Evolutionary conservation across 1,140 invertebrate genomes (phyloP), one percentile per base, ranked within the genome.

Genomic region (Cherax destructor): DNA sequence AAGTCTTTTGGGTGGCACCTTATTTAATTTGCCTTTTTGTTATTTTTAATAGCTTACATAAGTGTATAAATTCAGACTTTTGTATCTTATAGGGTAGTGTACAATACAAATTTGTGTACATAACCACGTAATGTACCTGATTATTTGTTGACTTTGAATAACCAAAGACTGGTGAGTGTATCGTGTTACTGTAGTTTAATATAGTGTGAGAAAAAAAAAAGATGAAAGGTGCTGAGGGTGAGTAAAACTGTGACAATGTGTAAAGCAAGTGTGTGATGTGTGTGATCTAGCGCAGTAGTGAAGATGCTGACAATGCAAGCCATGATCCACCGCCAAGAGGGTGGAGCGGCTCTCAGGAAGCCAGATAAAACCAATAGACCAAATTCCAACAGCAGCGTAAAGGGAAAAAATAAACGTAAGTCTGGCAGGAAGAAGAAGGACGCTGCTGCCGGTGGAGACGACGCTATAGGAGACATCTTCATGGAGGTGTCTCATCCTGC

Each of bases 291-390:
- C 4, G 21, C 11, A 24, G 0, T 11, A 24, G 65, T 16, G 72
- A 52, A 52, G 50, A 90, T 90, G 88, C 21, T 90, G 72, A 90
- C 80, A 47, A 72, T 90, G 80, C 88, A 90, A 49, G 81, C 88
- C 24, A 84, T 90, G 88, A 83, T 90, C n/a, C 88, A 83, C 81
- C 69, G 81, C 16, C 88, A 90, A 81, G 88, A 90, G n/a, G 69
- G 80, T 7, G 81, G 69, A n/a, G 56, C 88, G 7, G n/a, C 81
- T 47, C 88, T 90, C 10, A 65, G 88, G 59, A 90, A 90, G 80
- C 88, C 81, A 47, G 88, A 90, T 52, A 90, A 90, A 56, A n/a
- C 80, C 50, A 30, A 9, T 18, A 83, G 50, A 50, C 69, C 65
- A 16, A 61, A 41, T 72, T 41, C 52, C 41, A 41, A 7, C 50